These are phyloP conservation scores for Mesembrinibis cayennensis DNA, from an alignment of 2,113 vertebrate species.

Conservation along the genomic window DNA sequence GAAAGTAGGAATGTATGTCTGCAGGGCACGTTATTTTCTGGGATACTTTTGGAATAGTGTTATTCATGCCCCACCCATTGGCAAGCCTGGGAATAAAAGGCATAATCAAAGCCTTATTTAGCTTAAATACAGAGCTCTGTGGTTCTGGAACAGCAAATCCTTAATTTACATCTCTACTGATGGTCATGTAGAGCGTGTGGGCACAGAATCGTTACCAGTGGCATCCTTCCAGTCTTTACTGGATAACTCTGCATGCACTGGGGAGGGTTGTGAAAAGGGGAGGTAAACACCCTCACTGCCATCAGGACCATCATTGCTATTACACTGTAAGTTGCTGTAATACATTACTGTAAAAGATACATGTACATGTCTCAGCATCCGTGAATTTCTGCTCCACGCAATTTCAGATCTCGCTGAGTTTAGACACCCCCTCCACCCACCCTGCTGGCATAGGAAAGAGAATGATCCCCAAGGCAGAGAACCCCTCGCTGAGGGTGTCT, in stretches of 20 bases:
- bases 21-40: background rate
- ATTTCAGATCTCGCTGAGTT: background rate
- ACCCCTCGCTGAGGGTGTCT: background rate
- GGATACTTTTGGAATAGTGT: background rate
- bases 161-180: background rate
- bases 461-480: background rate
- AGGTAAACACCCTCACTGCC: background rate
- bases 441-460: accelerated
- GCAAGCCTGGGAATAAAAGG: background rate
- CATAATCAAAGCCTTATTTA: conserved; percentile 39
- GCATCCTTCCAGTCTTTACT: background rate
- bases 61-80: background rate
- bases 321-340: background rate
- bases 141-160: conserved; percentile 19
- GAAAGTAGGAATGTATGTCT: background rate
- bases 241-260: background rate
- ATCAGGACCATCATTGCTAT: background rate
- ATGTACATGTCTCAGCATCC: background rate
- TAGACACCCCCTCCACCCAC: background rate
- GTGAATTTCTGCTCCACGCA: background rate
- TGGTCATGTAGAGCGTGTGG: background rate
- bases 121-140: conserved; percentile 23
- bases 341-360: background rate
- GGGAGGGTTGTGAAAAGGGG: background rate
- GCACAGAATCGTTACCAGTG: background rate